Base-by-base conservation (phyloP, 2,888 invertebrate genomes). In the Machimus rusticus region DNA sequence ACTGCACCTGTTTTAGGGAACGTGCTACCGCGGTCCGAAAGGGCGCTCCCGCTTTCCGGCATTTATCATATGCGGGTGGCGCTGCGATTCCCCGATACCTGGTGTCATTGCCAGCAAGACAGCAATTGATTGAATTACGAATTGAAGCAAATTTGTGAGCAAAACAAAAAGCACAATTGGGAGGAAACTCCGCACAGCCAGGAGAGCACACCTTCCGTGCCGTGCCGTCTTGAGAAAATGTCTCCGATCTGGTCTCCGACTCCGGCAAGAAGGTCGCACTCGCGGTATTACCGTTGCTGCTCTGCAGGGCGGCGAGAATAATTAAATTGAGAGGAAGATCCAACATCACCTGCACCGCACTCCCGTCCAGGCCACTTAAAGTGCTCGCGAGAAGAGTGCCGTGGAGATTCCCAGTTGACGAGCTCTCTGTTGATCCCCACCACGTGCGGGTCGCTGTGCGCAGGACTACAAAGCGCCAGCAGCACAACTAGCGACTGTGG, bases 381-480 rank as follows among this genome's bases (percentile, higher is more conserved):
- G 0, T 12, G 66, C 66, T 66, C 66, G 28, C 66, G 3, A 28
- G 66, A 19, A 28, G 51, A 51, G 66, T 19, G 12, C 12, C 6
- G 23, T 12, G 66, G 66, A 66, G 23, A 66, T 66, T 23, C 9
- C 66, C 66, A 66, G 66, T 28, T 66, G 66, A 19, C 23, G 2
- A 23, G 23, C 66, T 66, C 66, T 66, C 66, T 34, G 76, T 37
- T 76, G 76, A 76, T 76, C 76, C 76, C 76, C 76, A 19, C 76
- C 76, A 39, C n/a, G 37, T 34, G 39, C 76, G 9, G 4, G 34
- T 8, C 16, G 37, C 5, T 37, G 14, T 77, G 55, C 86, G 86
- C 86, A 86, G 51, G 86, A 8, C 86, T 16, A 19, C 77, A 77
- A 76, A 86, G 51, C 86, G 86, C 86, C 55, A 55, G 6, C 37